Conservation (phyloP, 1,140 invertebrate genomes). For the Campoletis sonorensis region DNA sequence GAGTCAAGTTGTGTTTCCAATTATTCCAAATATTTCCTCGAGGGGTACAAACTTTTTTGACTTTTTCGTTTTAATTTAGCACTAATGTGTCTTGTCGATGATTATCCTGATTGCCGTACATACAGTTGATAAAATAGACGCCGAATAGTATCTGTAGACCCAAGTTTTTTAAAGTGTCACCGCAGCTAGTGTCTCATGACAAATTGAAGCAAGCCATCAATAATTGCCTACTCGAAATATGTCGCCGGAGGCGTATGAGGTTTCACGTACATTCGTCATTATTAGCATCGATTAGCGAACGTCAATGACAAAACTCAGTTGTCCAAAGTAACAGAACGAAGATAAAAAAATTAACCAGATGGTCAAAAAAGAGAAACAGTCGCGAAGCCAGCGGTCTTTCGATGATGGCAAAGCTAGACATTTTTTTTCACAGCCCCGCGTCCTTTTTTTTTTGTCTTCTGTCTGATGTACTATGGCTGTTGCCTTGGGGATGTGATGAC, state of each 20-base stretch:
- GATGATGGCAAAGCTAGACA: background rate
- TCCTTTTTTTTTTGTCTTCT: background rate
- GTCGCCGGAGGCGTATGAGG: background rate
- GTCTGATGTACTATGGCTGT: background rate
- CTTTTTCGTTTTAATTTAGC: too few species aligned
- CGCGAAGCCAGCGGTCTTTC: background rate
- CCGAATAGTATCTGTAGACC: too few species aligned
- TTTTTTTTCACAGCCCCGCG: too few species aligned
- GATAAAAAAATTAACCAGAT: background rate
- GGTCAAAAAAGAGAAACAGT: background rate
- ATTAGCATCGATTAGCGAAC: constrained; percentile 50
- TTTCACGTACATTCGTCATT: constrained; percentile 28
- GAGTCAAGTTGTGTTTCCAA: too few species aligned
- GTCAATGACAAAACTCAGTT: constrained; percentile 5
- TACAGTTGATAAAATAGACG: too few species aligned
- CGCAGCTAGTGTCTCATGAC: background rate
- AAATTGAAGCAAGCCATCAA: background rate
- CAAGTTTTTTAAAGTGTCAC: background rate
- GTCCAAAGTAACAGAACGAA: constrained; percentile 9
- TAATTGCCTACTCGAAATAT: background rate
- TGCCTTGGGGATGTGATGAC: constrained; percentile 19
- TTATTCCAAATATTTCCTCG: too few species aligned
- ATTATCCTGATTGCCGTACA: too few species aligned
- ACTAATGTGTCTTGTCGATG: too few species aligned
- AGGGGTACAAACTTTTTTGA: too few species aligned